Base-by-base conservation (phyloP, 2,888 invertebrate genomes). In the Margaritifera margaritifera region DNA sequence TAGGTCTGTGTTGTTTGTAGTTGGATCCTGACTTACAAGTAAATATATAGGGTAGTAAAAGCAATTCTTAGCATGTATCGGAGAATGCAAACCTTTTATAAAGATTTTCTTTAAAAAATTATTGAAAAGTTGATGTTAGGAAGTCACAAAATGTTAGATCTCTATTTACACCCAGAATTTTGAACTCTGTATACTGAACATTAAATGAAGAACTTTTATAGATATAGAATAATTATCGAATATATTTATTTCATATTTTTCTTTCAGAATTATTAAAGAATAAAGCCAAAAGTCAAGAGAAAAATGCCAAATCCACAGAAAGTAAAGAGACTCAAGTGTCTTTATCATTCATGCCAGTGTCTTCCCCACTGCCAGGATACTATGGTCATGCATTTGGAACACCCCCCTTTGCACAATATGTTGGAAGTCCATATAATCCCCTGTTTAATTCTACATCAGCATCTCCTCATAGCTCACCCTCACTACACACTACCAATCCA, bases 361-460 rank as follows among this genome's bases (percentile, higher is more conserved):
- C 51, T 55, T 70, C 71, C 51, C 65, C 75, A 27, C 55, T 69
- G n/a, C 25, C 65, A 18, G 72, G 72, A n/a, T 62, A 62, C 56
- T 75, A 68, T 63, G 70, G 73, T 55, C 66, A 71, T 59, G 60
- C 74, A 20, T 69, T 63, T 62, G 77, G 77, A 70, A 71, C 77
- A 66, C 61, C 52, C 42, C 72, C 74, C 27, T 74, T 62, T 59
- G 62, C 71, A 64, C 71, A 68, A 27, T 72, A 65, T 61, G 62
- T 56, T 42, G 70, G 70, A 6, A 61, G 68, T 50, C 62, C 70
- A 19, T 58, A 69, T 55, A 25, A 22, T 51, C 22, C 51, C n/a
- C 31, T 42, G 19, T 50, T 24, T 51, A 25, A 50, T 42, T 61
- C 61, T 15, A n/a, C 31, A 24, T 51, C 61, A 27, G n/a, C 22